phyloP scores from a whole-genome alignment of 1,140 invertebrate species.

The Pemphigus obesinymphae region DNA sequence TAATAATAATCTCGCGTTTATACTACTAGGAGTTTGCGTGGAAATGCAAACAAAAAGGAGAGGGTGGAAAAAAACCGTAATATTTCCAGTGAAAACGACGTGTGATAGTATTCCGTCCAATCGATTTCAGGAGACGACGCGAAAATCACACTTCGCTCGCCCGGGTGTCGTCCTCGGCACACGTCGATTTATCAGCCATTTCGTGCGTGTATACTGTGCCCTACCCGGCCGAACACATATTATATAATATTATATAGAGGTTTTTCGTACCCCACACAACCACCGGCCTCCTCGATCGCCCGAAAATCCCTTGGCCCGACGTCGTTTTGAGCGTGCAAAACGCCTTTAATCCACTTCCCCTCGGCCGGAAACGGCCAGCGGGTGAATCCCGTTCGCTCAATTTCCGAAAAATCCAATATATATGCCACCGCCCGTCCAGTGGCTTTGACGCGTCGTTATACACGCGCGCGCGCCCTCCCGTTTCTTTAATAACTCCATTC shows the following conservation, averaged over 20 bases:
- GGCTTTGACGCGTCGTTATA: conserved; percentile 34
- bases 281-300: not conserved
- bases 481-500: conserved; percentile 18
- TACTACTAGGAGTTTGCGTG: no score
- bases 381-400: conserved; percentile 33
- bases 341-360: conserved; percentile 36
- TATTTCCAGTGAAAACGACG: not conserved
- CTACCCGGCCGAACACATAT: no score
- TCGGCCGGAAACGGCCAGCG: conserved; percentile 4
- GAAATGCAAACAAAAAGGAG: no score
- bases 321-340: not conserved
- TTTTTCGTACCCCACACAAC: not conserved
- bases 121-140: not conserved
- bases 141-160: not conserved
- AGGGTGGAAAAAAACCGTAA: no score
- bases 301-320: not conserved
- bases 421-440: conserved; percentile 5
- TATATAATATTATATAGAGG: not conserved
- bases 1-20: no score
- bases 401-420: conserved; percentile 41
- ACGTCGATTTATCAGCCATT: not conserved
- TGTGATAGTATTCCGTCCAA: not conserved
- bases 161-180: not conserved
- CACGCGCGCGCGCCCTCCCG: no score
- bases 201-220: not conserved